Conservation (phyloP, 1,140 invertebrate genomes). For the Musca vetustissima region DNA sequence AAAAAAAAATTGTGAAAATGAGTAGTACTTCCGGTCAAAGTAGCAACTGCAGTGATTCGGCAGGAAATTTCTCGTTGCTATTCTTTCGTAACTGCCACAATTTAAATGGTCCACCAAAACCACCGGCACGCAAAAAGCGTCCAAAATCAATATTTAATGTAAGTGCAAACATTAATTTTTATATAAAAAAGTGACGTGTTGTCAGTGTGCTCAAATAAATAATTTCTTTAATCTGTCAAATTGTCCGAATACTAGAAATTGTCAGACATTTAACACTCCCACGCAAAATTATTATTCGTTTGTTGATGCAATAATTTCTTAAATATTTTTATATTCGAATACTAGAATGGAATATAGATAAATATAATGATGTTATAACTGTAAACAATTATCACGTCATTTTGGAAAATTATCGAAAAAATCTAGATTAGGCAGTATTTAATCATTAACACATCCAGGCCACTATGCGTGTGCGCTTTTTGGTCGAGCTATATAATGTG, state of each 20-base stretch:
- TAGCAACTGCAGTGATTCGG: conserved; percentile 24
- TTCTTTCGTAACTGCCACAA: conserved; percentile 19
- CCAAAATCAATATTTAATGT: conserved; percentile 46
- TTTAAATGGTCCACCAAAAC: conserved; percentile 37
- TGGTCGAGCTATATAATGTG: too few relatives aligned
- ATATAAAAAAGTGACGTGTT: background rate
- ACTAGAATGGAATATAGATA: too few relatives aligned
- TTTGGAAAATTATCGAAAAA: too few relatives aligned
- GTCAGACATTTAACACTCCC: background rate
- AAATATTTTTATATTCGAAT: too few relatives aligned
- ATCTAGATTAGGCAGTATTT: too few relatives aligned
- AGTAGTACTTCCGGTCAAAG: conserved; percentile 44
- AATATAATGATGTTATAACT: too few relatives aligned
- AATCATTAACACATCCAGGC: too few relatives aligned
- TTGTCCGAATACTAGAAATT: background rate
- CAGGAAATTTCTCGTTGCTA: background rate
- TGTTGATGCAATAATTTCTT: too few relatives aligned
- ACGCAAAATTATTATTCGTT: background rate
- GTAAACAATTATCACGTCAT: too few relatives aligned
- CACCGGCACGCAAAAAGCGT: conserved; percentile 46
- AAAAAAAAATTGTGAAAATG: conserved; percentile 31
- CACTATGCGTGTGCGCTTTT: too few relatives aligned
- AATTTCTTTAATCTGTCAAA: background rate
- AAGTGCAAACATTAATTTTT: background rate
- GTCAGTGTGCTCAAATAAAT: too few relatives aligned